These are phyloP conservation scores for Hypsibius dujardini DNA, from an alignment of 1,140 invertebrate genomes.

Conservation along the genomic window DNA sequence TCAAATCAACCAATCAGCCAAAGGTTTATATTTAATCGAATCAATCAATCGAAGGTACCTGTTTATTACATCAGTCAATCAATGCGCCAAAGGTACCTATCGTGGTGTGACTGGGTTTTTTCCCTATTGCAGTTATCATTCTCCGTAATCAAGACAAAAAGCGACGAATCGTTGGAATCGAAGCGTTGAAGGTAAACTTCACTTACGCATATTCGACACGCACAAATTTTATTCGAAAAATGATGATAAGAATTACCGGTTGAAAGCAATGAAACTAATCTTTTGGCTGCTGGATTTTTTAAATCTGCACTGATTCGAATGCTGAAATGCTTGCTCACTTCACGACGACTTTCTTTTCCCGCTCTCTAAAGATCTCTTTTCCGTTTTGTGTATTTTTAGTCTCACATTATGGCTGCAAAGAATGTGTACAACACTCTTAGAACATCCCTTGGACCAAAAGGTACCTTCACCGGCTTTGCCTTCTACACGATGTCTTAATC, in stretches of 20 bases:
- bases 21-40: too few species aligned
- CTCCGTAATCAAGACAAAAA: conserved; percentile 86
- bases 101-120: too few species aligned
- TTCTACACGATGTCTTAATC: conserved; percentile 2
- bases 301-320: conserved; percentile 18
- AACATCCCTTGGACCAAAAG: conserved; percentile 86
- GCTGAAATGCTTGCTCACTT: background rate
- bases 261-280: conserved; percentile 16
- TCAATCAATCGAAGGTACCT: too few species aligned
- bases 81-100: too few species aligned
- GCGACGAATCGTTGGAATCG: conserved; percentile 75
- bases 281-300: conserved; percentile 15
- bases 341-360: too few species aligned
- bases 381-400: conserved; percentile 47
- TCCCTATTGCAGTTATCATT: too few species aligned
- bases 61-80: too few species aligned
- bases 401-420: conserved; percentile 83
- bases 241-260: conserved; percentile 14
- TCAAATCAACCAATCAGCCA: too few species aligned
- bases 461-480: conserved; percentile 26
- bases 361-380: too few species aligned
- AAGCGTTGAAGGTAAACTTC: conserved; percentile 74
- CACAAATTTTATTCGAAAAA: too few species aligned
- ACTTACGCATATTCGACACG: too few species aligned
- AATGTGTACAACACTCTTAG: conserved; percentile 70